Conservation (phyloP, 2,113 vertebrate genomes). For the Vulpes lagopus region DNA sequence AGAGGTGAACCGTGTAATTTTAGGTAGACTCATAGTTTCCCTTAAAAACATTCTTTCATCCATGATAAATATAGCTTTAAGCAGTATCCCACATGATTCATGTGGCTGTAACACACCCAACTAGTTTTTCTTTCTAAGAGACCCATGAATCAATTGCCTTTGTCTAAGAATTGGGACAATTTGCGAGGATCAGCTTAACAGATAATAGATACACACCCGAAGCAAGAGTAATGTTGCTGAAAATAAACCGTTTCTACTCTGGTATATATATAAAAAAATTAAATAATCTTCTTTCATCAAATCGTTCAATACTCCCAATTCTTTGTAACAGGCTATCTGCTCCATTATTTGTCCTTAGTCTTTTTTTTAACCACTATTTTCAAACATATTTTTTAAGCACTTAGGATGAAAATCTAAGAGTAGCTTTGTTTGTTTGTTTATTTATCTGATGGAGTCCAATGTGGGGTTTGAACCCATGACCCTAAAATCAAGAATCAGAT, state of each 20-base stretch:
- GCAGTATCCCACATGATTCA: constrained; percentile 61
- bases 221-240: background rate
- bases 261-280: background rate
- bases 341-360: background rate
- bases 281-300: background rate
- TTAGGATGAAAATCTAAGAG: background rate
- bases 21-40: constrained; percentile 49
- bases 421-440: background rate
- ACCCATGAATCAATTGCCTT: constrained; percentile 63
- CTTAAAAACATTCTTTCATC: constrained; percentile 60
- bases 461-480: background rate
- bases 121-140: constrained; percentile 57
- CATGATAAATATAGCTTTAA: constrained; percentile 67
- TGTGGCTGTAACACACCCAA: background rate
- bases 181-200: constrained; percentile 26
- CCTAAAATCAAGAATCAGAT: background rate
- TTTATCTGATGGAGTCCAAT: background rate
- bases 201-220: constrained; percentile 23
- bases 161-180: constrained; percentile 55
- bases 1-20: constrained; percentile 61
- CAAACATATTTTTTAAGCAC: background rate
- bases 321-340: constrained; percentile 23
- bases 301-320: constrained; percentile 7
- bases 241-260: constrained; percentile 64
- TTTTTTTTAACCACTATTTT: constrained; percentile 46